Evolutionary conservation across 2,797 vertebrate species (phyloP), one percentile per base, ranked within the genome.

Genomic region (Alauda arvensis): DNA sequence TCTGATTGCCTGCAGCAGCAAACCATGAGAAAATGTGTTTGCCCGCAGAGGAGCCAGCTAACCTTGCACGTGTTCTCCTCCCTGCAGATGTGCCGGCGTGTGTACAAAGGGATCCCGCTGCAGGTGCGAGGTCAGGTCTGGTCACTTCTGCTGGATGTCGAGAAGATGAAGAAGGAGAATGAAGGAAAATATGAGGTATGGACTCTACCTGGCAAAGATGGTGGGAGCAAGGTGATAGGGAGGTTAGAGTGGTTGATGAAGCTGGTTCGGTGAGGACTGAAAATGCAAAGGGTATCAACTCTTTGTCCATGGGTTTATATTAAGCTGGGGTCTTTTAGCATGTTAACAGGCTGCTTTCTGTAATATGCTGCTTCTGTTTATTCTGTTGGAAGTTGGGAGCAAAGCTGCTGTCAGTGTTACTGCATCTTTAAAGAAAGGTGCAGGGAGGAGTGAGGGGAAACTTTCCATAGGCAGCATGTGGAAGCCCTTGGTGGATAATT

Each of bases 101-200:
- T 98, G 24, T 98, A 98, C 93, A 98, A 98, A 95, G 98, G 98
- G 34, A 97, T 98, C 87, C 98, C 98, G 0, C 97, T 98, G 14
- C 97, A 98, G 96, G 97, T 98, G 34, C 96, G 98, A 90, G 98
- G 98, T 40, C 98, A 98, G 93, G 97, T 97, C 46, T 98, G 98
- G 98, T 97, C 97, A 0, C 94, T 98, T 80, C 96, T 98, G 53
- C 94, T 99, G 95, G 98, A 98, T 9, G 88, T 98, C 0, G 97
- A 98, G 66, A 98, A 97, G 83, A 93, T 98, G 65, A 99, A 98
- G 94, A 70, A 89, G 28, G 97, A 98, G 28, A 98, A 98, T 3
- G 19, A 92, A 11, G 98, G 98, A 67, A 98, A 98, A 93, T 98
- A 98, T 10, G 98, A 98, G 98, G 98, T 98, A 96, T 6, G 57